Conservation (phyloP, 2,113 vertebrate species). For the Engraulis encrasicolus region DNA sequence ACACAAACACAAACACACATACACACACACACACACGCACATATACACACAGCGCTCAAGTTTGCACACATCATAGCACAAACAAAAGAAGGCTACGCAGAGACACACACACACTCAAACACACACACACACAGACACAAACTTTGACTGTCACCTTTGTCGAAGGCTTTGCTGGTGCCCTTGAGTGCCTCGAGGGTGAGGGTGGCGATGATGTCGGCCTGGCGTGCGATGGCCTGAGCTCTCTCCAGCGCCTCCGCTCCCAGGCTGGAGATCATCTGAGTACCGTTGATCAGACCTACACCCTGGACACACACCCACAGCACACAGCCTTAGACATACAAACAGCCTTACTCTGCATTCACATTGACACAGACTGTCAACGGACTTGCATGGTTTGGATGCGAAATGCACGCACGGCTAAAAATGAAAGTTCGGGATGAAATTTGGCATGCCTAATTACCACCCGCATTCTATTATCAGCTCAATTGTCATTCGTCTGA, state of each 20-base stretch:
- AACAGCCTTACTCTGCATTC: not conserved
- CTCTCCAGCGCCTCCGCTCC: constrained; percentile 82
- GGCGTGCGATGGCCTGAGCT: constrained; percentile 76
- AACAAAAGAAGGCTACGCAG: not conserved
- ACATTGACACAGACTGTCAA: too few species aligned
- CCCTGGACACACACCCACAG: constrained; percentile 64
- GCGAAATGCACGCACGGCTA: too few species aligned
- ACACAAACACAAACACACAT: too few species aligned
- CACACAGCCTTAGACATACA: constrained; percentile 18
- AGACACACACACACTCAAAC: not conserved
- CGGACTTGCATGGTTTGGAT: too few species aligned
- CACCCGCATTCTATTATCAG: too few species aligned
- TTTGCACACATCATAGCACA: not conserved
- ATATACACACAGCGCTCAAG: not conserved
- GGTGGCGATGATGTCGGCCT: constrained; percentile 82
- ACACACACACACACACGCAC: not conserved
- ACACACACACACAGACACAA: not conserved
- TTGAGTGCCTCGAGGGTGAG: constrained; percentile 83
- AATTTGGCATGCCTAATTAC: too few species aligned
- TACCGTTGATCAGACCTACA: constrained; percentile 83
- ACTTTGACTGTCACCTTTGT: constrained; percentile 69
- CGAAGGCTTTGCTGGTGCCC: constrained; percentile 83
- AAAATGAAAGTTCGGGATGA: too few species aligned
- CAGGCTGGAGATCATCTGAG: constrained; percentile 85
- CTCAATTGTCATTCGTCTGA: too few species aligned